Evolutionary conservation across 2,797 vertebrate genomes (phyloP).

Genomic region (Micrastur ruficollis): DNA sequence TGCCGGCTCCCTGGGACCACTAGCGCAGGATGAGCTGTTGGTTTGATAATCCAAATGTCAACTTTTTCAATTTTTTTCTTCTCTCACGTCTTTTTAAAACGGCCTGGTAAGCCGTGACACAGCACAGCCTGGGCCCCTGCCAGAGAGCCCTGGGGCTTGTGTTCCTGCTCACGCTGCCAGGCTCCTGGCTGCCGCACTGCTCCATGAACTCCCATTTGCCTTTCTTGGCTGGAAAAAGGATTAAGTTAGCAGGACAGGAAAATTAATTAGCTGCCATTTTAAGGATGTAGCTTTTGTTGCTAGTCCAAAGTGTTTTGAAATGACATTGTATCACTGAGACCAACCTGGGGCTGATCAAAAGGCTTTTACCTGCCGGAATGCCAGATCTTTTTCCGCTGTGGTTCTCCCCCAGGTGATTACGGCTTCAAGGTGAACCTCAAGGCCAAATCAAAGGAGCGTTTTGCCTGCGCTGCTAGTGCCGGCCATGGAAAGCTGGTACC

Average conservation of each 20-base stretch:
- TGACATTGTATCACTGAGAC: background rate
- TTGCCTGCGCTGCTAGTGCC: background rate
- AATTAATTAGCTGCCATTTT: constrained; percentile 56
- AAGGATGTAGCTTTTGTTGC: constrained; percentile 1
- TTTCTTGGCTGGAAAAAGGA: constrained; percentile 43
- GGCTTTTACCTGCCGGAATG: background rate
- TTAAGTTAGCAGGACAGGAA: constrained; percentile 45
- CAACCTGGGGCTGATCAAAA: background rate
- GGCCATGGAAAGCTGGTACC: background rate
- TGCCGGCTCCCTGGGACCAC: background rate
- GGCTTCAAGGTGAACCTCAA: constrained; percentile 37
- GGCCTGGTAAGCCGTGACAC: background rate
- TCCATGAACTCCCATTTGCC: constrained; percentile 6
- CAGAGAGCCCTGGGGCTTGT: background rate
- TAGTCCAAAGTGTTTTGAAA: background rate
- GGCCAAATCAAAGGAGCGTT: background rate
- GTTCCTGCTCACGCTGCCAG: background rate
- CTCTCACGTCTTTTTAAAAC: background rate
- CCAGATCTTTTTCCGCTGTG: background rate
- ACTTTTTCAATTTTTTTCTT: background rate
- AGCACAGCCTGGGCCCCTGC: background rate
- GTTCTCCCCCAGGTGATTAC: background rate
- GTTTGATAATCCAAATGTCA: background rate
- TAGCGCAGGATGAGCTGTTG: background rate
- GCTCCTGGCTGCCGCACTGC: background rate